Evolutionary conservation across 2,888 invertebrate species (phyloP), one percentile per base, ranked within the genome.

Genomic region (Catotricha subobsoleta): DNA sequence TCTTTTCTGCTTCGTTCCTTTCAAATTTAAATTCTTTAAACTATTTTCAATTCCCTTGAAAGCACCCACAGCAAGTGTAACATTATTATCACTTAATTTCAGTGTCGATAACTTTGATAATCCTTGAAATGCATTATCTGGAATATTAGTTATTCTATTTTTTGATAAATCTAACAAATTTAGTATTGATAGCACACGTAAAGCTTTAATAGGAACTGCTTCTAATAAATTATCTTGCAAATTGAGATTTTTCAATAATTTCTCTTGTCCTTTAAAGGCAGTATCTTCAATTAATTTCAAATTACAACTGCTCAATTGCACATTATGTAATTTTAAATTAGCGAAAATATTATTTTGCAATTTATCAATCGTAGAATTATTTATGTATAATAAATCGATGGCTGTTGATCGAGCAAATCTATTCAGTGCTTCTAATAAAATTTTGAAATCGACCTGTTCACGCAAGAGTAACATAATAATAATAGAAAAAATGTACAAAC

Each of bases 71-170:
- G 75, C 69, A 46, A 90, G 57, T 3, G 80, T 80, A 0, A 87
- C 69, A 56, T 86, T 86, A 58, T 90, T 91, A 54, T 90, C 90
- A 3, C 87, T 82, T 40, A 91, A 58, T 60, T 88, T 88, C 12
- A 88, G 60, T 0, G 87, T 87, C 13, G 83, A 74, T 40, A 88
- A 62, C 54, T 78, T 79, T 33, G 64, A 65, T 12, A 88, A 66
- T 1, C 78, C 76, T 27, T 65, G 65, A 54, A 91, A 90, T 1
- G 86, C 78, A 44, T 76, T 72, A 47, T 80, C 74, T n/a, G 75
- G 73, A 45, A 91, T 73, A 34, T 64, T 60, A 3, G 67, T 67
- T 41, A 91, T 79, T 47, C 71, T 71, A 59, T 91, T 91, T 56
- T 80, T 76, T 0, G 88, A 87, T 47, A 91, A 66, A 59, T 91